Conservation (phyloP, 2,113 vertebrate species). For the Anhinga anhinga region DNA sequence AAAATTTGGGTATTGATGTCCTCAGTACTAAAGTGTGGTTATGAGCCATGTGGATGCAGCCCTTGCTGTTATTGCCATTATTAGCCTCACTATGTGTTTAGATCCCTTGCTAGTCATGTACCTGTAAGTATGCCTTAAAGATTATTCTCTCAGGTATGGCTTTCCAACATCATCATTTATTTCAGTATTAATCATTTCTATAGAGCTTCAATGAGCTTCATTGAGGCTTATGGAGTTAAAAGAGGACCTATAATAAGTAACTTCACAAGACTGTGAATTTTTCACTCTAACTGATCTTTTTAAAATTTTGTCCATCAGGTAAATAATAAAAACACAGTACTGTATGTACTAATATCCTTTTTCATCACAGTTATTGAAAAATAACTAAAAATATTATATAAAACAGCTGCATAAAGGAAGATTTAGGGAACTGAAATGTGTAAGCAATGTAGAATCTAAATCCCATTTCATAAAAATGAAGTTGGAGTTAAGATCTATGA, state of each 20-base stretch:
- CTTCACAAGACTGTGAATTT: neutral
- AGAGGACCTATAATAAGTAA: neutral
- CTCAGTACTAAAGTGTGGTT: neutral
- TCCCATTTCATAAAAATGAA: neutral
- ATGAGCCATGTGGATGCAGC: neutral
- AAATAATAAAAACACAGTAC: neutral
- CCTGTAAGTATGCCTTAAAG: neutral
- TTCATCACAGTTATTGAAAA: neutral
- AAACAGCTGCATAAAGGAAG: neutral
- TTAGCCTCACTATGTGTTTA: neutral
- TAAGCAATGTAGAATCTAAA: neutral
- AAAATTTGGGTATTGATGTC: neutral
- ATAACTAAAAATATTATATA: neutral
- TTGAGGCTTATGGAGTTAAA: neutral
- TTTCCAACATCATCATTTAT: neutral
- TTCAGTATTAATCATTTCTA: neutral
- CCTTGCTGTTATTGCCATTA: neutral
- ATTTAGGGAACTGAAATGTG: neutral
- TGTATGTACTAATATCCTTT: neutral
- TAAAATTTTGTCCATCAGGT: neutral
- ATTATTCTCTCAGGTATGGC: neutral
- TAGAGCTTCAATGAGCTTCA: neutral
- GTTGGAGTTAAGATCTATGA: neutral
- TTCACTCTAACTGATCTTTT: neutral
- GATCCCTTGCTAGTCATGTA: neutral